A percentile compares a stretch with the other conserved stretches of the same genome.
These are phyloP conservation scores for Vidua chalybeata DNA, from an alignment of 2,113 vertebrate genomes.

Conservation along the genomic window DNA sequence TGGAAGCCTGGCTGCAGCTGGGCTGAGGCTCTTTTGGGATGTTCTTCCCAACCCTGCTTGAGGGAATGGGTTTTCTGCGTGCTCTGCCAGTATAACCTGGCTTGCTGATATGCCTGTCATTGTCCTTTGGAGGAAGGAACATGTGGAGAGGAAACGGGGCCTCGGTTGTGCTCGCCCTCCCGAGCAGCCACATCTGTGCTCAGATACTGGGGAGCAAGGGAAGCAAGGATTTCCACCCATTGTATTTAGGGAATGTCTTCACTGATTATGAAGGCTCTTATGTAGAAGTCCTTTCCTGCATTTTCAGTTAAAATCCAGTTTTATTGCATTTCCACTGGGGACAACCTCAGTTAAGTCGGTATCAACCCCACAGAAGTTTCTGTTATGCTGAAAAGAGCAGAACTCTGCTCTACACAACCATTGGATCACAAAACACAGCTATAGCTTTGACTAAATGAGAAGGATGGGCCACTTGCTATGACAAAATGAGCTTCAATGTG, in stretches of 20 bases:
- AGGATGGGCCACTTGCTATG: background rate
- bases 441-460: background rate
- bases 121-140: conserved; percentile 35
- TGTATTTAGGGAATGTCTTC: conserved; percentile 33
- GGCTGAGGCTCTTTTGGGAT: background rate
- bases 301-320: conserved; percentile 13
- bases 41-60: background rate
- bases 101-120: background rate
- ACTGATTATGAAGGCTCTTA: background rate
- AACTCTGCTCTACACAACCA: background rate
- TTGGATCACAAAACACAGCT: background rate
- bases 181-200: background rate
- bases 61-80: background rate
- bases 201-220: background rate
- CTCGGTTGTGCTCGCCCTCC: background rate
- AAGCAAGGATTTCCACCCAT: conserved; percentile 54
- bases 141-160: background rate
- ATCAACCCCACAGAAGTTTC: background rate
- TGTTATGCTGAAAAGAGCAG: background rate
- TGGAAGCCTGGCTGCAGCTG: background rate
- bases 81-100: background rate
- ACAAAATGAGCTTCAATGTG: background rate
- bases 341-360: background rate
- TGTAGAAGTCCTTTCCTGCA: conserved; percentile 28
- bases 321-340: background rate